phyloP scores from a whole-genome alignment of 2,113 vertebrate species.

The Gallinago jamesoni region DNA sequence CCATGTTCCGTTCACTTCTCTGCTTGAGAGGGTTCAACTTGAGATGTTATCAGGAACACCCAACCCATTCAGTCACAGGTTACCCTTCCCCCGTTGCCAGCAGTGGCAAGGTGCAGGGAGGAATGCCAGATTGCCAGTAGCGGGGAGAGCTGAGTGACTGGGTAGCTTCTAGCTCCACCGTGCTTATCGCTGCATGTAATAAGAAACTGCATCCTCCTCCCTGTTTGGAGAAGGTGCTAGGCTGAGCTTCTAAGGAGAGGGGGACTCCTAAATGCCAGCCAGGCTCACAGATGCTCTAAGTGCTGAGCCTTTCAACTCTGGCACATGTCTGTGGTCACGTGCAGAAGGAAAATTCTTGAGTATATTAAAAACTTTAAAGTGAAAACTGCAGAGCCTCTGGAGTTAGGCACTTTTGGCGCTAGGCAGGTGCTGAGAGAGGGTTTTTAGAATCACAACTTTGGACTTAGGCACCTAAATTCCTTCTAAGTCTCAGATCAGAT shows the following conservation, averaged over 20 bases:
- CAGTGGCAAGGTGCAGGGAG: background rate
- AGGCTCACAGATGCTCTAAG: background rate
- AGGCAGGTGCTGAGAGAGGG: background rate
- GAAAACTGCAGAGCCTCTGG: background rate
- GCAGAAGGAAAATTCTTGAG: background rate
- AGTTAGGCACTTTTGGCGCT: background rate
- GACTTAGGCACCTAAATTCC: background rate
- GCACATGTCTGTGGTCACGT: background rate
- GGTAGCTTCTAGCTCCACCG: fast-evolving
- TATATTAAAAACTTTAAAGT: background rate
- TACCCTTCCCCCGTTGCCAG: background rate
- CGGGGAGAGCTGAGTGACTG: background rate
- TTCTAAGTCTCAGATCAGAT: background rate
- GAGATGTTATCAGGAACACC: background rate
- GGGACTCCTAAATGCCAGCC: background rate
- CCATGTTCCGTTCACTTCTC: background rate
- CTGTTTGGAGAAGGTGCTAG: background rate
- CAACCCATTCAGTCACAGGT: background rate
- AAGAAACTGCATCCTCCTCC: background rate
- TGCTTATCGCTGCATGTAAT: background rate
- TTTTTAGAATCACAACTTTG: background rate
- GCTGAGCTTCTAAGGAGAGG: background rate
- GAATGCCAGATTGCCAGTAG: background rate
- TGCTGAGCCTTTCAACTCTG: background rate
- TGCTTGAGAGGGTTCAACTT: background rate